A percentile compares a stretch with the other conserved stretches of the same genome.
phyloP scores from a whole-genome alignment of 2,113 vertebrate genomes.

The Engystomops pustulosus region DNA sequence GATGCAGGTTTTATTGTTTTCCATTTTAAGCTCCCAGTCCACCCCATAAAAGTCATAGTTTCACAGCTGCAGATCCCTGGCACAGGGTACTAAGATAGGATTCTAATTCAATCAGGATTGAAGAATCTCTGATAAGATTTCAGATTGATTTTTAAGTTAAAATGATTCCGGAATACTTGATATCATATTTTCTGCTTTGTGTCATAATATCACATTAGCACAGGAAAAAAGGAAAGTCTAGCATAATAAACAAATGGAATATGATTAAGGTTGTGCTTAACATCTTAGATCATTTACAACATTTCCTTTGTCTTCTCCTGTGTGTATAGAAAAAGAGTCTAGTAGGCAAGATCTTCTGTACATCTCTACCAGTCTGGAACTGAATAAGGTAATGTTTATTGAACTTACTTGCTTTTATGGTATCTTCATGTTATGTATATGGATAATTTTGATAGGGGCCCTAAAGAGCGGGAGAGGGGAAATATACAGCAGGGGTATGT shows the following conservation, averaged over 20 bases:
- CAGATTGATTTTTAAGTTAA: neutral
- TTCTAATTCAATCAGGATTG: neutral
- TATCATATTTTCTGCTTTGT: neutral
- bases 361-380: too few relatives aligned
- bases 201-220: slow-evolving; percentile 8
- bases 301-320: too few relatives aligned
- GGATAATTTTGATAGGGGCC: too few relatives aligned
- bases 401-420: too few relatives aligned
- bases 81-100: neutral
- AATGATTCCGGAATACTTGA: neutral
- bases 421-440: too few relatives aligned
- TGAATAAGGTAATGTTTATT: too few relatives aligned
- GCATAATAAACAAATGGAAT: slow-evolving; percentile 15
- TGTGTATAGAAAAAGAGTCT: too few relatives aligned
- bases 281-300: neutral
- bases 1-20: too few relatives aligned
- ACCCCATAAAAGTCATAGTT: neutral
- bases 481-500: too few relatives aligned
- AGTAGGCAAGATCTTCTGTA: too few relatives aligned
- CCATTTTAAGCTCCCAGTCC: too few relatives aligned
- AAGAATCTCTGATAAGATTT: neutral
- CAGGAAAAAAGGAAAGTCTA: slow-evolving; percentile 2
- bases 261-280: slow-evolving; percentile 10
- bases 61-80: neutral
- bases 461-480: too few relatives aligned